Evolutionary conservation across 1,140 invertebrate genomes (phyloP), one percentile per base, ranked within the genome.

Genomic region (Lethrus apterus): DNA sequence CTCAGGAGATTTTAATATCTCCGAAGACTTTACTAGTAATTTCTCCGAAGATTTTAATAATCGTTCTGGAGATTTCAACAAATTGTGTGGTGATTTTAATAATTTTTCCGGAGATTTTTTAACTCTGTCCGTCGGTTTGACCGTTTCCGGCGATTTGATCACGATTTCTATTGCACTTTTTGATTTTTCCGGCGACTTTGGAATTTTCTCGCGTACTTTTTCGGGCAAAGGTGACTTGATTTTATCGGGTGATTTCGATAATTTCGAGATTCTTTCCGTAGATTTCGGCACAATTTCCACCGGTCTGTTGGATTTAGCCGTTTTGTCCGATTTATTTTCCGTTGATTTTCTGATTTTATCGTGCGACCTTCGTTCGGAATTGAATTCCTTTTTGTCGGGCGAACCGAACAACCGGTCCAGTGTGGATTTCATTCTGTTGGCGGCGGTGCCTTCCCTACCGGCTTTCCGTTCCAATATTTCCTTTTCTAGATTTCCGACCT

Each of bases 391-490:
- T 34, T 70, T 74, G 31, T 72, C 70, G 0, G 67, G 58, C 56
- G n/a, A n/a, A n/a, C 72, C 71, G 7, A 76, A 63, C 9, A 76
- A 58, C 52, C 70, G 70, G 20, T 75, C 72, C 3, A 76, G 57
- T 11, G 70, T 70, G 26, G 65, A 68, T 10, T 66, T 67, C 0
- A 70, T 67, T 40, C 72, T 74, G 20, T 69, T 70, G 24, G 34
- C 46, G 7, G 34, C 48, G 0, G 65, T 64, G 45, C 63, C 68
- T 31, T 73, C 70, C 30, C 71, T 62, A 41, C 69, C 70, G 0
- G 71, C 73, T 41, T 73, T 65, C 9, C 73, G 64, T 32, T 76
- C 73, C 24, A 71, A 67, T 58, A 76, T 74, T 43, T 76, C 74
- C 42, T 78, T 72, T 58, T 81, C 69, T 52, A 80, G 46, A 62